Evolutionary conservation across 2,888 invertebrate species (phyloP).

Genomic region (Agrochola macilenta): DNA sequence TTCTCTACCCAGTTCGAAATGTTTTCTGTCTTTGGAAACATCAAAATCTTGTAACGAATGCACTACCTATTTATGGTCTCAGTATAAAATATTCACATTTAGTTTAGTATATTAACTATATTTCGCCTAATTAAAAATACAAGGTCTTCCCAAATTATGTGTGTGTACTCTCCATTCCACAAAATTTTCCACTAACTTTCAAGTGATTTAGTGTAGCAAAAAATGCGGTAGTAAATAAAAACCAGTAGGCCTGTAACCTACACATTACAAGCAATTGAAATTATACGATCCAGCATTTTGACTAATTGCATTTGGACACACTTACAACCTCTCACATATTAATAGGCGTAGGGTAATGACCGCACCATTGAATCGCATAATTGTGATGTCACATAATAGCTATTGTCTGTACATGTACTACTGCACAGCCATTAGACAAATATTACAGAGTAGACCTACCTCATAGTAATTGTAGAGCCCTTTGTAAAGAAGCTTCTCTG

Average conservation of each 20-base stretch:
- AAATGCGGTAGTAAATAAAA: conserved; percentile 1
- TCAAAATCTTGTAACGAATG: background rate
- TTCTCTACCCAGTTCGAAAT: background rate
- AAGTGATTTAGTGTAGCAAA: background rate
- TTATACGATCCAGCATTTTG: background rate
- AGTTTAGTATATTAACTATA: background rate
- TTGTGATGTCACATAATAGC: conserved; percentile 37
- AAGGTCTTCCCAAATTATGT: conserved; percentile 11
- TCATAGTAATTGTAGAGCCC: no score
- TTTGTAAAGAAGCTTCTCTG: background rate
- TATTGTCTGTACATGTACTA: conserved; percentile 30
- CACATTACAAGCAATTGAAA: background rate
- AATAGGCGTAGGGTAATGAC: conserved; percentile 25
- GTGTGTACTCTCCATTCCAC: conserved; percentile 1
- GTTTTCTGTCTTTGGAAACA: background rate
- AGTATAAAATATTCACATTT: background rate
- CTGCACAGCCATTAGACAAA: background rate
- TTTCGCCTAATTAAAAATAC: background rate
- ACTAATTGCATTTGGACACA: background rate
- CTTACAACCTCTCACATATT: conserved; percentile 15
- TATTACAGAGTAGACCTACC: background rate
- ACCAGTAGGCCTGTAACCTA: background rate
- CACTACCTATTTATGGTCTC: no score
- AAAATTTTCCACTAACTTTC: background rate
- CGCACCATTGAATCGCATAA: conserved; percentile 35